A percentile compares a stretch with the other conserved stretches of the same genome.
Evolutionary conservation across 2,888 invertebrate species (phyloP).

Genomic region (Nemoura dubitans): DNA sequence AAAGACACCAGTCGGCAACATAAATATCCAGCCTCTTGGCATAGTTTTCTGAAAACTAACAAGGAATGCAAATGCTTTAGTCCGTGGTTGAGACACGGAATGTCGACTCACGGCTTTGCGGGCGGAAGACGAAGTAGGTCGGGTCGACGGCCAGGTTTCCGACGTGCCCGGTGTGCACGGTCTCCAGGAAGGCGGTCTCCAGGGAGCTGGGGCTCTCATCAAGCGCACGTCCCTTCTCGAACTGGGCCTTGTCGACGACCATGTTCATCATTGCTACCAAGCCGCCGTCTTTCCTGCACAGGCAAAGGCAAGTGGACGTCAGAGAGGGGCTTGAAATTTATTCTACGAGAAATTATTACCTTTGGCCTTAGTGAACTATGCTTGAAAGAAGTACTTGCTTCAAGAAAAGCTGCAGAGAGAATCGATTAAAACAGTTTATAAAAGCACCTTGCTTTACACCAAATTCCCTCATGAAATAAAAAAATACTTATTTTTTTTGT

Average conservation of each 20-base stretch:
- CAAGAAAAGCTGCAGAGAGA: too few relatives aligned
- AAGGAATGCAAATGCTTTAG: background rate
- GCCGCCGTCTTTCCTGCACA: constrained; percentile 67
- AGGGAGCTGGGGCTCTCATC: constrained; percentile 55
- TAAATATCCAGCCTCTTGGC: background rate
- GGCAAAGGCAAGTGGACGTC: constrained; percentile 42
- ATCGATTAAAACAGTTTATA: too few relatives aligned
- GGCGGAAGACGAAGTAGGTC: constrained; percentile 77
- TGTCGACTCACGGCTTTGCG: constrained; percentile 70
- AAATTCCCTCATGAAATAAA: too few relatives aligned
- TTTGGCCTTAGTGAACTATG: too few relatives aligned
- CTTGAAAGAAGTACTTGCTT: too few relatives aligned
- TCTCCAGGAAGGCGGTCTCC: constrained; percentile 72
- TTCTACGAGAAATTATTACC: too few relatives aligned
- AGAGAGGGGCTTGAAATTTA: background rate
- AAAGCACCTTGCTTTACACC: too few relatives aligned
- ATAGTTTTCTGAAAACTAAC: too few relatives aligned
- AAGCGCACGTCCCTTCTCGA: constrained; percentile 68
- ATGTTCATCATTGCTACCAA: constrained; percentile 81
- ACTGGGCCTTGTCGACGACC: constrained; percentile 75
- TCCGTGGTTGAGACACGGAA: background rate
- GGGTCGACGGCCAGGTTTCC: constrained; percentile 86
- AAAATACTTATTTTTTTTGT: too few relatives aligned
- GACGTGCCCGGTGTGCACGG: constrained; percentile 76
- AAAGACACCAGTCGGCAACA: too few relatives aligned